These are phyloP conservation scores for Conomelus anceps DNA, from an alignment of 2,888 invertebrate species.

Conservation along the genomic window DNA sequence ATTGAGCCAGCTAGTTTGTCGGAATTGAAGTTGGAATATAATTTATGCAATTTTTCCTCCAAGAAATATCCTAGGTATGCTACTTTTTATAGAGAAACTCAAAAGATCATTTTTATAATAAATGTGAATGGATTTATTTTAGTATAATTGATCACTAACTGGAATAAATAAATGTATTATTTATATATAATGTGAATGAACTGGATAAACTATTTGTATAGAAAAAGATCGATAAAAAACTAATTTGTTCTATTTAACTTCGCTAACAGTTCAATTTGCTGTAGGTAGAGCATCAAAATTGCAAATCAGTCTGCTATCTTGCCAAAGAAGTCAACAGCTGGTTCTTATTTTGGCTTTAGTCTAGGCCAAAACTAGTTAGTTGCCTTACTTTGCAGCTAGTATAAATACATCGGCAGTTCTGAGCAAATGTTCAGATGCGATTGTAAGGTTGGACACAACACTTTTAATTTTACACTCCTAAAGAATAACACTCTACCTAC, in stretches of 20 bases:
- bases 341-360: conserved; percentile 10
- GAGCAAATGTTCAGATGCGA: background rate
- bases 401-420: background rate
- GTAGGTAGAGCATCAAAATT: background rate
- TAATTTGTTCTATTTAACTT: background rate
- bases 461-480: background rate
- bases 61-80: no score
- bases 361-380: background rate
- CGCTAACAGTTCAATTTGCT: background rate
- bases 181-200: no score
- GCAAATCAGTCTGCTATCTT: background rate
- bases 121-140: no score
- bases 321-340: background rate
- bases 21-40: no score
- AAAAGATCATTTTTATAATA: no score
- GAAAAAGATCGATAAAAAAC: background rate
- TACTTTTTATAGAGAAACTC: no score
- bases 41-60: no score
- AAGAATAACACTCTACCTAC: background rate
- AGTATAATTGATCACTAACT: no score
- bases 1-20: no score
- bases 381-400: background rate
- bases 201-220: no score
- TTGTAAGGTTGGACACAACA: background rate
- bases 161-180: no score